Evolutionary conservation across 2,888 invertebrate species (phyloP), one percentile per base, ranked within the genome.

Genomic region (Tenthredo distinguenda): DNA sequence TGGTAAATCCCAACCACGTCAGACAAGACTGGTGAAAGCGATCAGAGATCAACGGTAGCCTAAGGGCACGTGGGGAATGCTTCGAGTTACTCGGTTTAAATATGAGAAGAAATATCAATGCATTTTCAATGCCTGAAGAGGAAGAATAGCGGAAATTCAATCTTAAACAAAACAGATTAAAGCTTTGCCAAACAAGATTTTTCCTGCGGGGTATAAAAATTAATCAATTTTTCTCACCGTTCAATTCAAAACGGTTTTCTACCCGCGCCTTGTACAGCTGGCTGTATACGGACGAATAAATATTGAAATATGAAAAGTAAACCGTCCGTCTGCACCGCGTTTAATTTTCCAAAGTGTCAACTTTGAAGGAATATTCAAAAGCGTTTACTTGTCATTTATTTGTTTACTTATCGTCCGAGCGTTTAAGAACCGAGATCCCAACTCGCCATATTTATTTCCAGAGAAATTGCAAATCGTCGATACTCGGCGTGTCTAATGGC

Each of bases 1-100:
- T 83, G 71, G 83, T 83, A 83, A 83, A 83, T 83, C 83, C 83
- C 83, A 21, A 47, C 47, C 68, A 47, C 83, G 68, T 83, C 83
- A 68, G 83, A 83, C 83, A 34, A 65, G 68, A 10, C 68, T 83
- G 83, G 43, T 34, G 68, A 71, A 71, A 83, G 34, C 83, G 83
- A 68, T 83, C 68, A 40, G 68, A 47, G 83, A 83, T 68, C 83
- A 83, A 83, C 83, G 83, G 37, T 21, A n/a, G 40, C 72, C 43
- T 43, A 43, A 74, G 72, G 40, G n/a, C 21, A 68, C 15, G 18
- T 68, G 68, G 21, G 4, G 9, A 26, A 21, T 31, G 40, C 43
- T n/a, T 74, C n/a, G 37, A 26, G 34, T n/a, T 43, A 18, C 68
- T 26, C 68, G 31, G 68, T 68, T 68, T 34, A 18, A 68, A 68